phyloP scores from a whole-genome alignment of 2,888 invertebrate species.

The Chloroclysta siterata region DNA sequence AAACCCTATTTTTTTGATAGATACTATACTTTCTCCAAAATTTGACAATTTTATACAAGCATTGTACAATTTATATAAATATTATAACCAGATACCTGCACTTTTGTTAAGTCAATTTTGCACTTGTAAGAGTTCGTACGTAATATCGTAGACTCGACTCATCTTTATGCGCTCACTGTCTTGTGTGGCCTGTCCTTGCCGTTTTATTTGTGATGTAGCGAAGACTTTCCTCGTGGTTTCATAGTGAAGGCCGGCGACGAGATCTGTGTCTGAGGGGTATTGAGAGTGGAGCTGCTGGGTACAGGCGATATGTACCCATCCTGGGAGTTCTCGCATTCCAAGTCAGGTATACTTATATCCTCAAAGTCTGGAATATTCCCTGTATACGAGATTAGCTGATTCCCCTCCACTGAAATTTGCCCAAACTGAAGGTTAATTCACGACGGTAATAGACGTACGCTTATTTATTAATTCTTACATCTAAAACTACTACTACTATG shows the following conservation, averaged over 20 bases:
- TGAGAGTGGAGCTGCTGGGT: slow-evolving; percentile 62
- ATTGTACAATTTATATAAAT: slow-evolving; percentile 37
- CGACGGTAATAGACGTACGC: slow-evolving; percentile 1
- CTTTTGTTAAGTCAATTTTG: slow-evolving; percentile 22
- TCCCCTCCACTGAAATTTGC: slow-evolving; percentile 80
- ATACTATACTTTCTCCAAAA: not conserved
- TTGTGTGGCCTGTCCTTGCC: slow-evolving; percentile 4
- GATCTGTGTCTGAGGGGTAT: slow-evolving; percentile 72
- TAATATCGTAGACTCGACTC: slow-evolving; percentile 20
- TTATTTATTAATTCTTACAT: slow-evolving; percentile 2
- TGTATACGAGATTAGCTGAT: slow-evolving; percentile 84
- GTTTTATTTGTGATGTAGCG: slow-evolving; percentile 43
- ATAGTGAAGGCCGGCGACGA: slow-evolving; percentile 65
- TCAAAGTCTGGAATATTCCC: slow-evolving; percentile 83
- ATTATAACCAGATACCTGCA: slow-evolving; percentile 25
- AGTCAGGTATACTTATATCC: slow-evolving; percentile 74
- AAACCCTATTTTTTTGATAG: not conserved
- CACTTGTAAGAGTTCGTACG: slow-evolving; percentile 29
- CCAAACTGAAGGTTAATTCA: slow-evolving; percentile 34
- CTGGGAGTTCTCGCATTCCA: slow-evolving; percentile 69
- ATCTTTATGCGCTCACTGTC: slow-evolving; percentile 21
- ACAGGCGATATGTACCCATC: slow-evolving; percentile 58
- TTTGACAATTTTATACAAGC: slow-evolving; percentile 1
- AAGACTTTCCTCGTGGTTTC: slow-evolving; percentile 58
- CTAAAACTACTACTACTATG: slow-evolving; percentile 1